Base-by-base conservation (phyloP, 2,113 vertebrate species). In the Climacteris rufus region DNA sequence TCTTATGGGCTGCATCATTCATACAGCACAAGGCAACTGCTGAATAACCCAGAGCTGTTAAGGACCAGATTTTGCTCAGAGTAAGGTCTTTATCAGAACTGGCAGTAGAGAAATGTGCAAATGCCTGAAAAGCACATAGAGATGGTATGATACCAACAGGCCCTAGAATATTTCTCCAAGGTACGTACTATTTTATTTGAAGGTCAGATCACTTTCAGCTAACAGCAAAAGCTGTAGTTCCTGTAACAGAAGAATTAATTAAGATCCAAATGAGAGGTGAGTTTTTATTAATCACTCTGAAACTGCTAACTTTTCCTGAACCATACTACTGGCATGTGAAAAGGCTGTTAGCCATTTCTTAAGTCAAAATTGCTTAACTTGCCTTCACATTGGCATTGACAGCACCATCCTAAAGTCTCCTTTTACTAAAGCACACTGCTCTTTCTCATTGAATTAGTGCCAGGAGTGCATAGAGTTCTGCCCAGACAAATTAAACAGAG, bases 281-380 rank as follows among this genome's bases (percentile, higher is more conserved):
- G 45, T 47, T 72, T 94, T 91, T 72, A 91, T 87, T 87, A 95
- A 83, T 85, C 53, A 76, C 28, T 75, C 53, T 71, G 89, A 79
- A 94, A 75, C 20, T n/a, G 24, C 66, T 72, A 75, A 69, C 78
- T 94, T 92, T 69, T 82, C 70, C 66, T 40, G 37, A 91, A 80
- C 57, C 33, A 42, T 69, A 37, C 60, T 61, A 53, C 28, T 22
- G 11, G 20, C 64, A 54, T 45, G 18, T 52, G 61, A 50, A 95
- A 57, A 93, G 12, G 61, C 72, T 72, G 37, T 68, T 93, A 80
- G 66, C 27, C 2, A 2, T 87, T 92, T 92, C 72, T 82, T 72
- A 76, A 89, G 70, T 54, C 84, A 90, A 91, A 87, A 91, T 79
- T 61, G 45, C 33, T 95, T 90, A 87, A 93, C 89, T 72, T 76